Percentiles rank a stretch among this genome's conserved stretches.
Conservation (phyloP, 30 jellyfish, hydroid and myxozoan species). For the Catostylus mosaicus region DNA sequence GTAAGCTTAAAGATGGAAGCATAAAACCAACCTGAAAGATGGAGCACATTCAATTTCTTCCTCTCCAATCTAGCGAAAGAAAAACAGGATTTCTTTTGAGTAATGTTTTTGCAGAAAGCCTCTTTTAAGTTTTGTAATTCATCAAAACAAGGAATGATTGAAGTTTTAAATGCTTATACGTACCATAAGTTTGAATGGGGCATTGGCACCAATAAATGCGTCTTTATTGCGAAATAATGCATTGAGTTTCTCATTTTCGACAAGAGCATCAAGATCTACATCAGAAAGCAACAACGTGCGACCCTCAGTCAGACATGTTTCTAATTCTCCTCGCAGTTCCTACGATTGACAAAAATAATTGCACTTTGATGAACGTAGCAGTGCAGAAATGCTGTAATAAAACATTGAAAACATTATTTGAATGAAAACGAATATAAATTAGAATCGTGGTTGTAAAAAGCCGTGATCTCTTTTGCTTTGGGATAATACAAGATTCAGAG, state of each 20-base stretch:
- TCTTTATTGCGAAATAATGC: constrained; percentile 35
- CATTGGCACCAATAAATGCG: constrained; percentile 56
- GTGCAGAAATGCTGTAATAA: too few relatives aligned
- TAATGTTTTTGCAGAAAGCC: too few relatives aligned
- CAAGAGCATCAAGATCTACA: constrained; percentile 59
- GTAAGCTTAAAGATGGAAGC: background rate
- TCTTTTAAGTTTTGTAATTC: too few relatives aligned
- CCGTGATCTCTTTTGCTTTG: too few relatives aligned
- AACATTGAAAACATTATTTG: too few relatives aligned
- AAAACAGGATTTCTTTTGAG: too few relatives aligned
- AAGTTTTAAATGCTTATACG: background rate
- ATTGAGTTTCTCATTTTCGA: constrained; percentile 25
- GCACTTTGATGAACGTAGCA: too few relatives aligned
- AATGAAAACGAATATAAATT: too few relatives aligned
- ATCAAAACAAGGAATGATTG: too few relatives aligned
- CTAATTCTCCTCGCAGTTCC: constrained; percentile 72
- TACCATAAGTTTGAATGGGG: constrained; percentile 75
- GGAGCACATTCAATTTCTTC: constrained; percentile 88
- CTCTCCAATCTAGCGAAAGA: constrained; percentile 69
- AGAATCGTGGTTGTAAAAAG: too few relatives aligned
- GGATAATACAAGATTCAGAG: too few relatives aligned
- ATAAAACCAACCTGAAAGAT: constrained; percentile 63
- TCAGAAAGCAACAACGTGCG: constrained; percentile 74
- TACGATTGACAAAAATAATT: too few relatives aligned
- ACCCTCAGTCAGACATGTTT: constrained; percentile 60